Conservation (phyloP, 2,797 vertebrate genomes). For the Arrhamphus sclerolepis region DNA sequence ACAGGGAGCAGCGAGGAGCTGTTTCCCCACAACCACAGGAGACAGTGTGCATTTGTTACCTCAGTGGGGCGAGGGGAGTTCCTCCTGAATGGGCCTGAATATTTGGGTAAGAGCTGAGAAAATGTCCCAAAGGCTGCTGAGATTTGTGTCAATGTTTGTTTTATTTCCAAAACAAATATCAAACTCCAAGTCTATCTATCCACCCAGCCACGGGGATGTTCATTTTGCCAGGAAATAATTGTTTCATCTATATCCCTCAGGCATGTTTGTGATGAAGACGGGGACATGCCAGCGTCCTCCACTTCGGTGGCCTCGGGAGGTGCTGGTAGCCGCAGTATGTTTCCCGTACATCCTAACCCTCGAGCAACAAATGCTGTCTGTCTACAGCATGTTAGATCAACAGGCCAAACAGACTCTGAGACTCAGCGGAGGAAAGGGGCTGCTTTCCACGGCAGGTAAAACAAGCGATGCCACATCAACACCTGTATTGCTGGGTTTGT, state of each 20-base stretch:
- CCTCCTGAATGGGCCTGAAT: constrained; percentile 76
- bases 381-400: constrained; percentile 80
- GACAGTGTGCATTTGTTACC: constrained; percentile 56
- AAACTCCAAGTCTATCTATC: constrained; percentile 20
- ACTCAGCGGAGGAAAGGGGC: constrained; percentile 60
- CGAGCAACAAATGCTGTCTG: constrained; percentile 61
- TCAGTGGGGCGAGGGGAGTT: constrained; percentile 62
- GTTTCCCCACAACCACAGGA: constrained; percentile 66
- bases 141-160: constrained; percentile 11
- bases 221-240: constrained; percentile 42
- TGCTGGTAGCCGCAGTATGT: constrained; percentile 69
- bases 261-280: constrained; percentile 78
- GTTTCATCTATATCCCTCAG: constrained; percentile 51
- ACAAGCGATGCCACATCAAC: constrained; percentile 5
- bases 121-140: constrained; percentile 2
- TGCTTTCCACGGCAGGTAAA: constrained; percentile 70
- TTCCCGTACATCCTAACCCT: constrained; percentile 74
- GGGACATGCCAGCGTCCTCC: constrained; percentile 76
- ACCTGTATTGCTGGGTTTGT: constrained; percentile 8
- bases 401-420: constrained; percentile 71
- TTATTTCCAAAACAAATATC: constrained; percentile 14
- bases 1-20: constrained; percentile 66
- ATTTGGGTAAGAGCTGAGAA: constrained; percentile 68
- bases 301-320: constrained; percentile 73
- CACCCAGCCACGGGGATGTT: constrained; percentile 47